phyloP scores from a whole-genome alignment of 2,797 vertebrate species.

The Cottoperca gobio region DNA sequence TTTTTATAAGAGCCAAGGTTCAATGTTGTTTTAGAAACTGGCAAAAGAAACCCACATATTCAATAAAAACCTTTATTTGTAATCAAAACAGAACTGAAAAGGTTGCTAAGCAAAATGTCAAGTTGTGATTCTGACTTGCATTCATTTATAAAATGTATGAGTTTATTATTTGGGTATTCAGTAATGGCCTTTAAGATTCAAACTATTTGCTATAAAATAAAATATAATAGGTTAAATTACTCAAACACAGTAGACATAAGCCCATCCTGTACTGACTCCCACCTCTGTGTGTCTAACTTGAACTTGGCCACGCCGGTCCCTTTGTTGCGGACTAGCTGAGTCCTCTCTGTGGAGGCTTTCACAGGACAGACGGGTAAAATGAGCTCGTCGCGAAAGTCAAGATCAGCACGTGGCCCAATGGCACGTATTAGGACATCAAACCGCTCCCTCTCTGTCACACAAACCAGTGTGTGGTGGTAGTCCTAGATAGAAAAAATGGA shows the following conservation, averaged over 20 bases:
- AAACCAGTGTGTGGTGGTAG: conserved; percentile 87
- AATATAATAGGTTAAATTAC: no score
- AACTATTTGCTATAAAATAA: no score
- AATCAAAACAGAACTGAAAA: background rate
- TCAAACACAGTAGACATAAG: background rate
- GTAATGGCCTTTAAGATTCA: no score
- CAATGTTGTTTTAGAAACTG: conserved; percentile 11
- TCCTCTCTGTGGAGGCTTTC: conserved; percentile 87
- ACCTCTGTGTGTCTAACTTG: conserved; percentile 85
- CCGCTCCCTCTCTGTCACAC: conserved; percentile 89
- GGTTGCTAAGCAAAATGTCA: background rate
- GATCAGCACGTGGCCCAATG: conserved; percentile 88
- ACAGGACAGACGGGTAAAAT: conserved; percentile 87
- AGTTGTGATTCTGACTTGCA: conserved; percentile 9
- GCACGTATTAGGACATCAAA: conserved; percentile 90
- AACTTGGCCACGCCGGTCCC: conserved; percentile 87
- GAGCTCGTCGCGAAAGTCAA: conserved; percentile 90
- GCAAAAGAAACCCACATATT: conserved; percentile 2
- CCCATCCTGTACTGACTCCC: conserved; percentile 15
- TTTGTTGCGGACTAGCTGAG: conserved; percentile 88
- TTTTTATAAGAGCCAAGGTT: background rate
- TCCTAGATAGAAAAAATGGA: conserved; percentile 79
- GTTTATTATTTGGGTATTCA: no score
- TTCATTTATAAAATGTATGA: background rate
- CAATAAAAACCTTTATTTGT: background rate